Base-by-base conservation (phyloP, 2,797 vertebrate species). In the Manis crassicaudata region DNA sequence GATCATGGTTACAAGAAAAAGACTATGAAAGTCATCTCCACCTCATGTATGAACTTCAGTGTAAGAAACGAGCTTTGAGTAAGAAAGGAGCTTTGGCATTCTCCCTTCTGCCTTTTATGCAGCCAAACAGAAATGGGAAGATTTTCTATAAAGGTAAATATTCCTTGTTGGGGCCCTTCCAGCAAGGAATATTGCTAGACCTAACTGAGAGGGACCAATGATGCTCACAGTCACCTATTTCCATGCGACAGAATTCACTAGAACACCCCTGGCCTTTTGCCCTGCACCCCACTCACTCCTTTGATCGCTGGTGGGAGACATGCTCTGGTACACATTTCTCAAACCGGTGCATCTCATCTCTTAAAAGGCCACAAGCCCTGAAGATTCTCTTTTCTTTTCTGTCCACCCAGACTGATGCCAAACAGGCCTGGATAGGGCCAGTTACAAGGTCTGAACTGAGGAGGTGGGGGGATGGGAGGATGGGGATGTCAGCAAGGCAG, bases 131-230 rank as follows among this genome's bases (percentile, higher is more conserved):
- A 91, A 80, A 93, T 14, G 6, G 65, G 12, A 89, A 76, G 29
- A 62, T n/a, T 90, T 84, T 75, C 72, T 54, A 9, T 72, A 87
- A 82, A 84, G 60, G 35, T 80, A 82, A 95, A 62, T 58, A 72
- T 72, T 73, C 8, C 23, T 82, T 52, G 46, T 32, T 46, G 11
- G 43, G 14, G n/a, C 17, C 50, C 17, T 46, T 68, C 23, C 37
- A 72, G 18, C 27, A 37, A 35, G 20, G n/a, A 68, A 35, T 68
- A 68, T 23, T 68, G 65, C 10, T 20, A 32, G 65, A 27, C 60
- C 32, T 32, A 37, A 8, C 2, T 83, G 37, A 60, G 12, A 14
- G 16, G 9, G 18, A 63, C 3, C 32, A 21, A 0, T 46, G 25
- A 54, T 72, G 63, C 60, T 93, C 29, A 9, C n/a, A 14, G 50